Conservation (phyloP, 2,888 invertebrate species). For the Ichneumon xanthorius region DNA sequence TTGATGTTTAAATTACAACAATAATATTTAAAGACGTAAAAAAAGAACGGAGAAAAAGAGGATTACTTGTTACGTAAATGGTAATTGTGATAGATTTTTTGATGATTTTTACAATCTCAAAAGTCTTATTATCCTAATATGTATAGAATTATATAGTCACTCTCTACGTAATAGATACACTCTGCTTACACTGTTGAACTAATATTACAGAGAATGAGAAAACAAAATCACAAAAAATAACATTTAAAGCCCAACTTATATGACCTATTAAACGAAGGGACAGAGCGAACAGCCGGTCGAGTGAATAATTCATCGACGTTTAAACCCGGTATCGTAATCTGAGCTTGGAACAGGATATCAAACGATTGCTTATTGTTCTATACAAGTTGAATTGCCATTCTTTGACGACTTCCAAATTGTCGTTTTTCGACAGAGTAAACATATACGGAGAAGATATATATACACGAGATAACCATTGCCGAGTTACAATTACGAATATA, state of each 20-base stretch:
- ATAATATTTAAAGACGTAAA: conserved; percentile 79
- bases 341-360: conserved; percentile 70
- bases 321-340: conserved; percentile 65
- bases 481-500: conserved; percentile 43
- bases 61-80: conserved; percentile 84
- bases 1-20: conserved; percentile 84
- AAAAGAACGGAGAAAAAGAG: conserved; percentile 75
- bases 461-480: conserved; percentile 53
- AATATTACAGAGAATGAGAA: conserved; percentile 72
- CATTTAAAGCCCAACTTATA: conserved; percentile 51
- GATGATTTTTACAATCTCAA: conserved; percentile 90
- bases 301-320: conserved; percentile 59
- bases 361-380: conserved; percentile 69
- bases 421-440: conserved; percentile 56
- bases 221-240: conserved; percentile 32
- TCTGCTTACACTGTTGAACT: conserved; percentile 89
- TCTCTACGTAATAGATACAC: conserved; percentile 85
- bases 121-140: conserved; percentile 85
- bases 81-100: conserved; percentile 89
- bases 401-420: conserved; percentile 62
- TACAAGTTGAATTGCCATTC: conserved; percentile 67
- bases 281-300: conserved; percentile 52
- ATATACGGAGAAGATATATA: conserved; percentile 36
- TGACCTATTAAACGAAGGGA: conserved; percentile 44
- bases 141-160: conserved; percentile 85